Evolutionary conservation across 1,140 invertebrate species (phyloP), one percentile per base, ranked within the genome.

Genomic region (Drosophila arizonae): DNA sequence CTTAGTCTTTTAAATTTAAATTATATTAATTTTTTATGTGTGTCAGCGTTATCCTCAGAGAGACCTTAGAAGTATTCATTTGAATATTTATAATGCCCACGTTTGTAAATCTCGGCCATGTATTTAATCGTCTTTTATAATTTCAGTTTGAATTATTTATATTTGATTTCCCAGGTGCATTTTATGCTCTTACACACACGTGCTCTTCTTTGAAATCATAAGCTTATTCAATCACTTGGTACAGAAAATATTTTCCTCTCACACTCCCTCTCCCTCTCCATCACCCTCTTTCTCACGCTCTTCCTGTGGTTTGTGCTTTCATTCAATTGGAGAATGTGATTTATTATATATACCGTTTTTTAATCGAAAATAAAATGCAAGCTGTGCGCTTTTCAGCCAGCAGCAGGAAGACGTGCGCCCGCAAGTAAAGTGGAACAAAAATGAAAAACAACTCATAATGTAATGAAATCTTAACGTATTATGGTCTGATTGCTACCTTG

Each of bases 391-490:
- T 33, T 66, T 58, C 33, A 33, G 11, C 43, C 4, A 30, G 15
- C 9, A 48, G 17, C 57, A 60, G 26, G 52, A 62, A 45, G 30
- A 33, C n/a, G 56, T 51, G 52, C 28, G 43, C 26, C 52, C 50
- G 33, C 30, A 26, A 21, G 43, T 61, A 36, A 55, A 30, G 48
- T 43, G 43, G n/a, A 46, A 26, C 17, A n/a, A 46, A 67, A 50
- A 43, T 26, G 54, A 52, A 66, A 78, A 70, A 50, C 82, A 79
- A 67, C 81, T 71, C 68, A 73, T 81, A 81, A 79, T 79, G 78
- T 79, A 81, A 86, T 79, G 62, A 86, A 85, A 76, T 86, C 76
- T 81, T 78, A 86, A 78, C 75, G 78, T 50, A 77, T 76, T 72
- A 70, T 58, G 70, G 62, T 54, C 81, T 81, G 82, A 78, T 79